Conservation (phyloP, 2,888 invertebrate genomes). For the Dasypogon diadema region DNA sequence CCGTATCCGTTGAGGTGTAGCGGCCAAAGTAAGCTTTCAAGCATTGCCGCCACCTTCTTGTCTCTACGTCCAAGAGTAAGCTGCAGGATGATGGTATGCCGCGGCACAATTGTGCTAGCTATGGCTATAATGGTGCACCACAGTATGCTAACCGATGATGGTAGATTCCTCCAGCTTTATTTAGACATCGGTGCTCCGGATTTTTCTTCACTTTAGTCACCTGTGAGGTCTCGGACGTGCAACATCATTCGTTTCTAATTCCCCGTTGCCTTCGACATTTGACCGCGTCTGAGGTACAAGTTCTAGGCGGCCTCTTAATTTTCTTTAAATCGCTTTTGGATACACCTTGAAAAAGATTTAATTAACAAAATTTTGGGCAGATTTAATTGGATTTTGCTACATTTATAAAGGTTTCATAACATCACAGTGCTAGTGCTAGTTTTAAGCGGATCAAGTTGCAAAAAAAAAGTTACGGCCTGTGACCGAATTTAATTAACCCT, state of each 20-base stretch:
- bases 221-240: slow-evolving; percentile 44
- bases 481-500: slow-evolving; percentile 28
- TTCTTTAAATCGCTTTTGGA: neutral
- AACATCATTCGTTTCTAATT: slow-evolving; percentile 21
- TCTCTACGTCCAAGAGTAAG: slow-evolving; percentile 7
- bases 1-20: neutral
- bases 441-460: neutral
- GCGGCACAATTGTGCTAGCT: neutral
- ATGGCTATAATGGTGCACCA: slow-evolving; percentile 33
- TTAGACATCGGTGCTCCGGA: slow-evolving; percentile 41
- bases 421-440: slow-evolving; percentile 5
- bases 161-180: slow-evolving; percentile 42
- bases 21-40: neutral
- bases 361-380: neutral
- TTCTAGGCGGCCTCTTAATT: neutral
- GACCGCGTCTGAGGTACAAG: neutral
- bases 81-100: neutral
- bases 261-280: neutral
- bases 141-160: slow-evolving; percentile 42
- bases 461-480: slow-evolving; percentile 1
- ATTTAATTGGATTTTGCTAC: neutral
- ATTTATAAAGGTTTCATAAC: neutral
- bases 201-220: slow-evolving; percentile 46
- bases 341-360: neutral
- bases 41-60: neutral